Evolutionary conservation across 2,797 vertebrate species (phyloP).

Genomic region (Darevskia nairensis): DNA sequence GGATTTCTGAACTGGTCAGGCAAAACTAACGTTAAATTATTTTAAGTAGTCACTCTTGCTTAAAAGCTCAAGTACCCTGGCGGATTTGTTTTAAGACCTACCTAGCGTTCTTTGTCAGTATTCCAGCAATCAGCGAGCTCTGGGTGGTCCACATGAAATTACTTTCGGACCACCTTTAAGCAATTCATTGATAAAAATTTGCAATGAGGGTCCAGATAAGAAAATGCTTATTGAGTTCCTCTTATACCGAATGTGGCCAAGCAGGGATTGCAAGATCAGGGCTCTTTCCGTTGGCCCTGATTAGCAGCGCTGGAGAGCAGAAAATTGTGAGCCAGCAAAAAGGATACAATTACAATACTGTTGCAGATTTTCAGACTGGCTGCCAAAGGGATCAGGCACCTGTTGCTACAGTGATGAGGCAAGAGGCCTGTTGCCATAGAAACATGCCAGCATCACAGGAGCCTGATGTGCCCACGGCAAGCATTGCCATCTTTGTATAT

Average conservation of each 20-base stretch:
- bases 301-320: not conserved
- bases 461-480: conserved; percentile 7
- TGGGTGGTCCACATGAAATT: not conserved
- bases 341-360: not conserved
- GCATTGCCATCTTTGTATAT: conserved; percentile 11
- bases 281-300: not conserved
- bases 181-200: not conserved
- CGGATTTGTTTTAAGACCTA: not conserved
- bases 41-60: not conserved
- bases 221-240: not conserved
- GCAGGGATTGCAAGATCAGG: not conserved
- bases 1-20: not conserved
- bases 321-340: not conserved
- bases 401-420: conserved; percentile 43
- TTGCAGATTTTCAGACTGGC: conserved; percentile 46
- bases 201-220: not conserved
- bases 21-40: not conserved
- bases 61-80: not conserved
- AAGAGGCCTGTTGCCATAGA: conserved; percentile 66
- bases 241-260: too few species aligned
- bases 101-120: not conserved
- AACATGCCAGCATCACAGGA: conserved; percentile 54
- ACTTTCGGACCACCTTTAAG: not conserved
- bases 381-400: conserved; percentile 49
- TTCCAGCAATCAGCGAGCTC: not conserved